phyloP scores from a whole-genome alignment of 2,888 invertebrate genomes.

The Tinea trinotella region DNA sequence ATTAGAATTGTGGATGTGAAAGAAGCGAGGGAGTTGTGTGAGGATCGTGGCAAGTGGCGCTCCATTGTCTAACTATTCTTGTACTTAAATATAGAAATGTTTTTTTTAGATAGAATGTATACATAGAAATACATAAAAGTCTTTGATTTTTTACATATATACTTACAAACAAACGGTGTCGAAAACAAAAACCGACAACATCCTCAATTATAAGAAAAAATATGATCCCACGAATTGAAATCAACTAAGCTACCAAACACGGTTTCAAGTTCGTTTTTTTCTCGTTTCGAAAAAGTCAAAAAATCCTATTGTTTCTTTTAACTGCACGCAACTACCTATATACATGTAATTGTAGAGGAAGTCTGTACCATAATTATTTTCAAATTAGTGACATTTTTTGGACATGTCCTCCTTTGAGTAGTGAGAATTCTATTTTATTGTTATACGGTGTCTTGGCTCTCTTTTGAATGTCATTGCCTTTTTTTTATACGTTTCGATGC shows the following conservation, averaged over 20 bases:
- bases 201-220: not conserved
- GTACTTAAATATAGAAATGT: too few relatives aligned
- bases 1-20: too few relatives aligned
- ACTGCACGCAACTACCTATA: conserved; percentile 3
- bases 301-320: not conserved
- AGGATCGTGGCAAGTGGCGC: too few relatives aligned
- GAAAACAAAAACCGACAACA: not conserved
- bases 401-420: conserved; percentile 8
- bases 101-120: too few relatives aligned
- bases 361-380: conserved; percentile 3
- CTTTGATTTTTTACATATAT: too few relatives aligned
- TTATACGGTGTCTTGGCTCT: not conserved
- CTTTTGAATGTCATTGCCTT: too few relatives aligned
- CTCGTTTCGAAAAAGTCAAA: too few relatives aligned
- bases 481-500: not conserved
- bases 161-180: too few relatives aligned
- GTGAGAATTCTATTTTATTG: conserved; percentile 3
- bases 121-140: too few relatives aligned
- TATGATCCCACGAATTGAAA: not conserved
- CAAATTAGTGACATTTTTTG: conserved; percentile 13
- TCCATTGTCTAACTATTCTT: too few relatives aligned
- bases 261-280: not conserved
- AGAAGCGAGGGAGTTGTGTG: too few relatives aligned
- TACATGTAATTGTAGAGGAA: not conserved
- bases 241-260: not conserved